phyloP scores from a whole-genome alignment of 2,797 vertebrate genomes.

The Sebastes matsubarae region DNA sequence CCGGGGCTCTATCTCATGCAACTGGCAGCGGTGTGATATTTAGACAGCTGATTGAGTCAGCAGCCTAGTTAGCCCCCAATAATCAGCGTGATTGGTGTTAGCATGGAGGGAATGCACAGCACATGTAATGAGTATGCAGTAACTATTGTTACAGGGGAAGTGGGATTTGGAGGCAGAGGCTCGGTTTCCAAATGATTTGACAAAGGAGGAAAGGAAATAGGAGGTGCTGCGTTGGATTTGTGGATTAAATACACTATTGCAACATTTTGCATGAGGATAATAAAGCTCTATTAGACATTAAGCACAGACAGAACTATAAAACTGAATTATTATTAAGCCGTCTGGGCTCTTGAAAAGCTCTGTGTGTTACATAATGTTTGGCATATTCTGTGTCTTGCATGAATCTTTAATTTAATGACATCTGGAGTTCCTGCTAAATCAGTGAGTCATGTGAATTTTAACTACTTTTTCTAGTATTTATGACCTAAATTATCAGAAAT shows the following conservation, averaged over 20 bases:
- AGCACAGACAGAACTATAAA: not conserved
- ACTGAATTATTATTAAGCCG: not conserved
- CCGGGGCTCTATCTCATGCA: constrained; percentile 61
- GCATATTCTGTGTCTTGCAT: not conserved
- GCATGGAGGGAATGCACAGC: constrained; percentile 42
- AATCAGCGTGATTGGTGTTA: constrained; percentile 72
- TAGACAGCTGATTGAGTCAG: constrained; percentile 78
- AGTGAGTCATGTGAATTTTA: not conserved
- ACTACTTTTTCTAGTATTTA: not conserved
- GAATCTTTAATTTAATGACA: not conserved
- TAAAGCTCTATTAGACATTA: not conserved
- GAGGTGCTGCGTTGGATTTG: constrained; percentile 27
- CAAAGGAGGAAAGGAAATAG: constrained; percentile 48
- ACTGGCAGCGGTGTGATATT: constrained; percentile 70
- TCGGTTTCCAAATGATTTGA: constrained; percentile 48
- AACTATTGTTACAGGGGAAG: constrained; percentile 45
- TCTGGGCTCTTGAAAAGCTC: not conserved
- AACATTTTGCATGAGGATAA: constrained; percentile 6
- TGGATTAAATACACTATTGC: constrained; percentile 10
- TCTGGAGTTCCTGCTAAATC: constrained; percentile 5
- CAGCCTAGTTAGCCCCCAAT: constrained; percentile 49
- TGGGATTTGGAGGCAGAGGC: constrained; percentile 22
- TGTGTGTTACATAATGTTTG: not conserved
- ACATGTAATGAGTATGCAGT: constrained; percentile 42
- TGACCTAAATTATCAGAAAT: constrained; percentile 10